Evolutionary conservation across 2,113 vertebrate species (phyloP), one percentile per base, ranked within the genome.

Genomic region (Ranitomeya imitator): DNA sequence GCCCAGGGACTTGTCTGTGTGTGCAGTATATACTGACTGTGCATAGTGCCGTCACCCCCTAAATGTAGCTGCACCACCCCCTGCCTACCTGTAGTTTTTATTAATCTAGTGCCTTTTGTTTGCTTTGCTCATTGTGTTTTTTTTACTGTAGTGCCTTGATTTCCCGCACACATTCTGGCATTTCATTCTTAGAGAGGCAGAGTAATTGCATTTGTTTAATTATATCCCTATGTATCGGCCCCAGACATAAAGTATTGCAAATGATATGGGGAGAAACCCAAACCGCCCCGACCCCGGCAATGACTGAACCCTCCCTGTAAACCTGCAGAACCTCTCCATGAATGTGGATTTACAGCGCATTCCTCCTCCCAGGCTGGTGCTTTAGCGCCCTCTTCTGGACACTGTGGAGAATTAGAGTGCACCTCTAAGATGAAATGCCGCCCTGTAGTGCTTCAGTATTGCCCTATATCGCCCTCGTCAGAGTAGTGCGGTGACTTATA

Each of bases 1-100:
- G 90, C 91, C 83, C 90, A 93, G 94, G 93, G 93, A 96, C 94
- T 93, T 94, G 91, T 91, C 92, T 92, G 93, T 74, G 31, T 52
- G 60, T 51, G 45, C 9, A 18, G 16, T 45, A 69, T 54, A 26
- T 21, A 23, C 69, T 57, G 55, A 57, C 45, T n/a, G 31, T 74
- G 79, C 55, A 19, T 69, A 55, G 59, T 65, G 19, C 51, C 23
- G 6, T 31, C 6, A 52, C 86, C 82, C 61, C 65, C 63, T 60
- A 54, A 76, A 54, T 77, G 3, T 77, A 83, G 51, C 63, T 76
- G 73, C 12, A 10, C 15, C 71, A 63, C 60, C 13, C 14, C 7
- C 18, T 81, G 61, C 52, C 12, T 74, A 19, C 45, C 18, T 76
- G 14, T 69, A 83, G 63, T 76, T 59, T 65, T 87, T 73, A 71